These are phyloP conservation scores for Drosophila quinaria DNA, from an alignment of 2,888 invertebrate species.

Conservation along the genomic window DNA sequence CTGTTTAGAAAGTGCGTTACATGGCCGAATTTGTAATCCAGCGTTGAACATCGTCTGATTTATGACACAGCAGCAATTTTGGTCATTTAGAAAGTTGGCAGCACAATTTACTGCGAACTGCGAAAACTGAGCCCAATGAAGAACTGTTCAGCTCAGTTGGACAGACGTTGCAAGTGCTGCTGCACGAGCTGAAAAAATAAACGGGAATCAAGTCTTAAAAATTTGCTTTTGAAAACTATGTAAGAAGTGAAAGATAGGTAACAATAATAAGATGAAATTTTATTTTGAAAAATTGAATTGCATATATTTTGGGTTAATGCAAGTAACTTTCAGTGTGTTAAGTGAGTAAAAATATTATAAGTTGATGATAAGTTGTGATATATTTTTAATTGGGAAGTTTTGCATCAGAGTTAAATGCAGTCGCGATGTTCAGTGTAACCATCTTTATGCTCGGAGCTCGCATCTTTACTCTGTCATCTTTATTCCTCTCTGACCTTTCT, in stretches of 20 bases:
- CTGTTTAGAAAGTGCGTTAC: conserved; percentile 79
- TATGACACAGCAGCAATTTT: conserved; percentile 53
- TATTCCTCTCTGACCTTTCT: conserved; percentile 14
- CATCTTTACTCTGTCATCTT: conserved; percentile 24
- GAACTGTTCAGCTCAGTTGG: conserved; percentile 25
- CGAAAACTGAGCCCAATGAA: conserved; percentile 17
- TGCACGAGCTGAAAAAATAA: background rate
- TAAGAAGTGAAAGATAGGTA: background rate
- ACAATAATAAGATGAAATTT: background rate
- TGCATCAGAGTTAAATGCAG: background rate
- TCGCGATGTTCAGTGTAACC: background rate
- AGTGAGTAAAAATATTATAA: too few species aligned
- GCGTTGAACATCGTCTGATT: conserved; percentile 56
- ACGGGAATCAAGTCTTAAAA: background rate
- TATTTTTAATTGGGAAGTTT: background rate
- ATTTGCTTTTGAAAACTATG: background rate
- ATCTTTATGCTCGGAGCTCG: background rate
- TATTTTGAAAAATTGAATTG: too few species aligned
- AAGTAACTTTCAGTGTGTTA: too few species aligned
- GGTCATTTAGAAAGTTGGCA: conserved; percentile 53
- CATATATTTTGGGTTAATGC: too few species aligned
- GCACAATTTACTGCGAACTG: conserved; percentile 36
- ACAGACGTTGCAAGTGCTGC: conserved; percentile 9
- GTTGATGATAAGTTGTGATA: background rate
- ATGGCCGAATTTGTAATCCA: conserved; percentile 55